These are phyloP conservation scores for Aegithalos caudatus DNA, from an alignment of 2,113 vertebrate species.

Conservation along the genomic window DNA sequence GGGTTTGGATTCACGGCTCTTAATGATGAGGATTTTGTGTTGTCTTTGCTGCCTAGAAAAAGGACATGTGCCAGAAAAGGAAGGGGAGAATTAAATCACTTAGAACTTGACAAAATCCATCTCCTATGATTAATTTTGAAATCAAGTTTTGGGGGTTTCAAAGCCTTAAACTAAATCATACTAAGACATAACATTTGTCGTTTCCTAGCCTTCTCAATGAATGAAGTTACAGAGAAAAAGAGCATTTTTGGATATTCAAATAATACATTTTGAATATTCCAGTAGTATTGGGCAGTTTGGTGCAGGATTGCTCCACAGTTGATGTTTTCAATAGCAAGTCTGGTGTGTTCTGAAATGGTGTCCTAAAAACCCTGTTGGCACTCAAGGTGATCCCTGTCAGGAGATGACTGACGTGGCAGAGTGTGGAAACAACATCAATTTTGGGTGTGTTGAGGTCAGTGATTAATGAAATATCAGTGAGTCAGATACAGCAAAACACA, in stretches of 20 bases:
- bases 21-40: not conserved
- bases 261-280: not conserved
- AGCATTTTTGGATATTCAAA: not conserved
- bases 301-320: not conserved
- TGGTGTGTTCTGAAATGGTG: not conserved
- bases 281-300: not conserved
- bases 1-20: not conserved
- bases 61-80: not conserved
- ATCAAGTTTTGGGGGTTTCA: not conserved
- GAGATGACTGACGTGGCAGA: not conserved
- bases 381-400: not conserved
- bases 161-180: not conserved
- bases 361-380: not conserved
- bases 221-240: not conserved
- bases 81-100: not conserved
- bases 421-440: not conserved
- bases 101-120: not conserved
- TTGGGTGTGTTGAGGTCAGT: not conserved
- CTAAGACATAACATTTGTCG: not conserved
- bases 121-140: rapidly evolving
- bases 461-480: not conserved
- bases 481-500: not conserved
- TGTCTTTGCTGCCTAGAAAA: not conserved
- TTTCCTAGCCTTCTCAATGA: not conserved
- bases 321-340: not conserved